Base-by-base conservation (phyloP, 1,140 invertebrate species). In the Halictus rubicundus region DNA sequence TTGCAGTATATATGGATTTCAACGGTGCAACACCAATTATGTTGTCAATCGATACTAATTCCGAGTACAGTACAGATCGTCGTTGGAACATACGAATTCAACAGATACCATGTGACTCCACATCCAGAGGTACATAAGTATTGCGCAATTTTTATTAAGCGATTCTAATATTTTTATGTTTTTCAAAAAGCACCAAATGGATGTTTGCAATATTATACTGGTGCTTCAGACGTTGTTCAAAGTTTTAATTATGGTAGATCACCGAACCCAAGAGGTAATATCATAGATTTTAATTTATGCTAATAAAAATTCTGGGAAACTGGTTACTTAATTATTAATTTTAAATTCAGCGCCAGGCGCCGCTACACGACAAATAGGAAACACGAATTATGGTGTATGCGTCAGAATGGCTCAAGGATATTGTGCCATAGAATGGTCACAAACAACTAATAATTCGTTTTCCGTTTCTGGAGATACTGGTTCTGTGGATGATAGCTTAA, bases 131-230 rank as follows among this genome's bases (percentile, higher is more conserved):
- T 96, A 93, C 80, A 73, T 42, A 32, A 37, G 46, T 52, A 68
- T 32, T 80, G 7, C 68, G 5, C 19, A 64, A 68, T 66, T 71
- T 65, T 66, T 25, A 49, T 25, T 39, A 46, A 66, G 6, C 46
- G 3, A n/a, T 23, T 57, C 6, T 42, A 4, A 25, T 5, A 60
- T 59, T 42, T 70, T 78, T 32, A 66, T 71, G 14, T 27, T n/a
- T 52, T 59, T 49, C 0, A 64, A 92, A 68, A 86, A 96, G 96
- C 96, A 6, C 96, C 96, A 6, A 94, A 94, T 61, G 96, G 96
- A 42, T 97, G 97, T 90, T 93, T 97, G 6, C 96, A 97, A 93
- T 97, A 97, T 90, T 96, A 95, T 88, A 95, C 94, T 32, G 94
- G 93, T 7, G 81, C 92, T 5, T 93, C 94, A 10, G 96, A 95